Evolutionary conservation across 1,140 invertebrate genomes (phyloP).

Genomic region (Papilio xuthus): DNA sequence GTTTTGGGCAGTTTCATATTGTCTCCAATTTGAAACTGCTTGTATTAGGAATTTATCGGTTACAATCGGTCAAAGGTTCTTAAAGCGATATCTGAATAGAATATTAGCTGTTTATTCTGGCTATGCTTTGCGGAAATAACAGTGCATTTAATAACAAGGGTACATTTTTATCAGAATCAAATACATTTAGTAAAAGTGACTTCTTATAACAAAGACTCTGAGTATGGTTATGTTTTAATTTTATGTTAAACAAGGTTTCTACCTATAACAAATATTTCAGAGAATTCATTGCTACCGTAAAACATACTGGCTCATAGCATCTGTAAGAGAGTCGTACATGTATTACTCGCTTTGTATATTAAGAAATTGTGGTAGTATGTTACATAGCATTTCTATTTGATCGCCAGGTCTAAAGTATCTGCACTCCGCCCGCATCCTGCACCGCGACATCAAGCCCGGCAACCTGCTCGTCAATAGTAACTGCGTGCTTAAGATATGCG

Average conservation of each 20-base stretch:
- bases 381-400: neutral
- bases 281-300: too few species aligned
- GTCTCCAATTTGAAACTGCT: neutral
- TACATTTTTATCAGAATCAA: neutral
- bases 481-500: slow-evolving; percentile 99
- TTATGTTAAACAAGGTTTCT: too few species aligned
- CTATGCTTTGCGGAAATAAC: neutral
- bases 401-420: slow-evolving; percentile 96
- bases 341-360: neutral
- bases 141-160: neutral
- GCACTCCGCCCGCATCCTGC: slow-evolving; percentile 98
- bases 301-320: too few species aligned
- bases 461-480: slow-evolving; percentile 99
- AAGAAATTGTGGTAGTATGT: neutral
- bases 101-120: too few species aligned
- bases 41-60: neutral
- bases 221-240: too few species aligned
- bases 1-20: neutral
- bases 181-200: too few species aligned
- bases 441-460: slow-evolving; percentile 99
- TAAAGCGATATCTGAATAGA: too few species aligned
- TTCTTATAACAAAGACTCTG: too few species aligned
- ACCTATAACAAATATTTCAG: too few species aligned
- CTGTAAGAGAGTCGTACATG: neutral
- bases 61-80: neutral